These are phyloP conservation scores for Ammodytes marinus DNA, from an alignment of 2,113 vertebrate species.

Conservation along the genomic window DNA sequence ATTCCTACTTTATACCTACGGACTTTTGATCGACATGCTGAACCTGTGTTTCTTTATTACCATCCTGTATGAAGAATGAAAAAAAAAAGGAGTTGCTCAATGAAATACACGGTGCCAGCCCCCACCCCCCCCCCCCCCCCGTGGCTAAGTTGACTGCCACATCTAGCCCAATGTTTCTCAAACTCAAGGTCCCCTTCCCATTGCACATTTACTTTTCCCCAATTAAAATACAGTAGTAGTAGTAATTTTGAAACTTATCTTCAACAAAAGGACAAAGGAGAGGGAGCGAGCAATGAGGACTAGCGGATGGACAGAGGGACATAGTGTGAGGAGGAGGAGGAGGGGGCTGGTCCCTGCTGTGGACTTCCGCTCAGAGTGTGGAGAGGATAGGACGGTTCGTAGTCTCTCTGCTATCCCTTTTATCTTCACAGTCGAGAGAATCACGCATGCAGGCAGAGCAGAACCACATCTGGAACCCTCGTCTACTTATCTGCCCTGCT, in stretches of 20 bases:
- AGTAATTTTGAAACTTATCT: not conserved
- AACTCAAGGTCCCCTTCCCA: too few species aligned
- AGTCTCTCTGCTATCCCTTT: constrained; percentile 54
- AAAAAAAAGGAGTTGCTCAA: too few species aligned
- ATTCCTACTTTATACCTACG: too few species aligned
- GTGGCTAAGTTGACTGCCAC: too few species aligned
- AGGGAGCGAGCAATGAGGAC: constrained; percentile 11
- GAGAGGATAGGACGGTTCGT: constrained; percentile 33
- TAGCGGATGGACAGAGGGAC: constrained; percentile 26
- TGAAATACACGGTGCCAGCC: too few species aligned
- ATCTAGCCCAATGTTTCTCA: too few species aligned
- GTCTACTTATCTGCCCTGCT: constrained; percentile 61
- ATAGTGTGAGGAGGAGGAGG: not conserved
- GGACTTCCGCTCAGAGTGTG: constrained; percentile 40
- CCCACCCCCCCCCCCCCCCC: too few species aligned
- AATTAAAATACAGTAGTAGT: not conserved
- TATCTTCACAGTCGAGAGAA: constrained; percentile 59
- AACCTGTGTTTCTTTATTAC: too few species aligned
- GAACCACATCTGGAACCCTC: constrained; percentile 71
- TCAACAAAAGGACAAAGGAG: constrained; percentile 16
- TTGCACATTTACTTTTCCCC: not conserved
- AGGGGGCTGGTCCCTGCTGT: constrained; percentile 46
- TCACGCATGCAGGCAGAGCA: constrained; percentile 52
- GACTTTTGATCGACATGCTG: too few species aligned
- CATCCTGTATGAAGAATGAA: too few species aligned